Base-by-base conservation (phyloP, 2,888 invertebrate species). In the Nemotelus nigrinus region DNA sequence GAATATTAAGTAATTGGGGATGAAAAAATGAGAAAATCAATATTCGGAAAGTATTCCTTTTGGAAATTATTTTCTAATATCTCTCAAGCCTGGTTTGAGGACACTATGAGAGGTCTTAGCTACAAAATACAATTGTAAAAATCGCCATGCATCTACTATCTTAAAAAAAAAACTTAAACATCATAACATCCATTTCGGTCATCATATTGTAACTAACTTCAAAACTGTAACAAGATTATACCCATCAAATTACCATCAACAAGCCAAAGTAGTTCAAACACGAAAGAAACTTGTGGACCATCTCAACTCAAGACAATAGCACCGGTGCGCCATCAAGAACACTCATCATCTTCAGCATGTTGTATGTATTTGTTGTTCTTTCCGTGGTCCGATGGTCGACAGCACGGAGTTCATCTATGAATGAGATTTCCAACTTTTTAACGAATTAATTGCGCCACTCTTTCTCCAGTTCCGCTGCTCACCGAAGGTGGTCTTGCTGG, bases 361-460 rank as follows among this genome's bases (percentile, higher is more conserved):
- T 25, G 25, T 25, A 25, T 25, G 25, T 25, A 25, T 25, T 25
- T 25, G 25, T 25, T 25, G 25, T 25, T 25, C 25, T 25, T 25
- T 25, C 25, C 25, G 25, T 25, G 25, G 25, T 25, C 25, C 25
- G 25, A 25, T 25, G 25, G 25, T 25, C 25, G 25, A 25, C 39
- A 43, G 3, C 70, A 55, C 6, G 70, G 44, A 41, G 65, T 47
- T 55, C 60, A 41, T 7, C 25, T 44, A 41, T 70, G 55, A 70
- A 70, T 70, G 70, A 70, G 55, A 70, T 70, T 70, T 70, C 47
- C 47, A 70, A 70, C 70, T 70, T 70, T 70, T 70, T 53, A 70
- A 70, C 70, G 53, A 70, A 70, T 55, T 70, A 70, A 70, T 70
- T 70, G 70, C 70, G 43, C 3, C 70, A 70, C 50, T 70, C 70